These are phyloP conservation scores for Elephantulus edwardii DNA, from an alignment of 2,113 vertebrate species.

Conservation along the genomic window DNA sequence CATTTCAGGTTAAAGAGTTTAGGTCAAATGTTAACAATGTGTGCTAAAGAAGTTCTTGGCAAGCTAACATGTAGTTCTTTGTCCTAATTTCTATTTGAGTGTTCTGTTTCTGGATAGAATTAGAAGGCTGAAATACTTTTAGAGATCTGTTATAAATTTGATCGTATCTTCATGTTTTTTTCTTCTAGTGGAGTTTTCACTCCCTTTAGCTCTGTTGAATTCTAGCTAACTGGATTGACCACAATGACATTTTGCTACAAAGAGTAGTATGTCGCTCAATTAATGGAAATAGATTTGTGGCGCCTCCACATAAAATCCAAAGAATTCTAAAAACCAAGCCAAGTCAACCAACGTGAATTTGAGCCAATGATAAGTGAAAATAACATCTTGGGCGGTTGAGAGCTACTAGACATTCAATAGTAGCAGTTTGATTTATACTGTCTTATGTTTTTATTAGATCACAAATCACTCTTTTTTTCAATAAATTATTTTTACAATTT, in stretches of 20 bases:
- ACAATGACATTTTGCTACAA: constrained; percentile 42
- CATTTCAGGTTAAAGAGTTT: neutral
- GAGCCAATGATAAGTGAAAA: constrained; percentile 56
- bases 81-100: neutral
- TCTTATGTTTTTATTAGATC: constrained; percentile 36
- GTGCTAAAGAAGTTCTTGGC: neutral
- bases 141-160: constrained; percentile 38
- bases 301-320: constrained; percentile 50
- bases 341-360: constrained; percentile 36
- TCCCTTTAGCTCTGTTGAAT: neutral
- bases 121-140: neutral
- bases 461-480: constrained; percentile 1
- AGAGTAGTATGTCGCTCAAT: constrained; percentile 39
- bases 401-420: constrained; percentile 13
- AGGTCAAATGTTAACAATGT: neutral
- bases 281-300: constrained; percentile 55
- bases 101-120: neutral
- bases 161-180: constrained; percentile 57
- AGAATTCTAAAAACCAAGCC: constrained; percentile 58
- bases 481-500: neutral
- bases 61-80: neutral
- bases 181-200: constrained; percentile 16
- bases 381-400: constrained; percentile 1
- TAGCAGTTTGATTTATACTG: constrained; percentile 54
- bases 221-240: constrained; percentile 30